Evolutionary conservation across 2,113 vertebrate species (phyloP), one percentile per base, ranked within the genome.

Genomic region (Bubo bubo): DNA sequence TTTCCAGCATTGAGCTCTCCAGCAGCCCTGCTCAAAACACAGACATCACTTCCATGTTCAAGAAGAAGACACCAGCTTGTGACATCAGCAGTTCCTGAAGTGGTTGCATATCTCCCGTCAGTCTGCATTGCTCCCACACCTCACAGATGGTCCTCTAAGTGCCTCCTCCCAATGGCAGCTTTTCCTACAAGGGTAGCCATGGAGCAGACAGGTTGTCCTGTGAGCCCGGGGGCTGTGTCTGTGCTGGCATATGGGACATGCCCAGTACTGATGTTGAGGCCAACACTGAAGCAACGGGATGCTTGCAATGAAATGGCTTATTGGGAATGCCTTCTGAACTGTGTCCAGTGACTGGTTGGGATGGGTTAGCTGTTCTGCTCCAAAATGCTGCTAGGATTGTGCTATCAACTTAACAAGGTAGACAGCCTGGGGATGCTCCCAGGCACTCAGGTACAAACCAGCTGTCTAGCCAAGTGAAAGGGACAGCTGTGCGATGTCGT

Each of bases 51-150:
- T 64, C 35, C n/a, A 53, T 0, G 1, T 63, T 74, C 39, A 41
- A 41, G 39, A 41, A 41, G 39, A 41, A 41, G 39, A 41, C 39
- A 41, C 13, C 39, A 41, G 39, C 6, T 12, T 0, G 0, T 55
- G 56, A 52, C 56, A 22, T 30, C 34, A 64, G 11, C 3, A 1
- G 52, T 52, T 45, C 34, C 27, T 5, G 7, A 35, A 77, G n/a
- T 0, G 0, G 16, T 6, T 70, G n/a, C 17, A 1, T 19, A 12
- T 59, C 35, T 81, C 21, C 70, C 2, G 3, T 45, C 56, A 49
- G 37, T 14, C 66, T 95, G 34, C 52, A 9, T 13, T 75, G 70
- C 30, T 79, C 34, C 59, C 47, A 74, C 35, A 39, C 8, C 37
- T 73, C 81, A 50, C 74, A 81, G 21, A 35, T 34, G 32, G 39